Evolutionary conservation across 1,140 invertebrate species (phyloP), one percentile per base, ranked within the genome.

Genomic region (Anagrus nilaparvatae): DNA sequence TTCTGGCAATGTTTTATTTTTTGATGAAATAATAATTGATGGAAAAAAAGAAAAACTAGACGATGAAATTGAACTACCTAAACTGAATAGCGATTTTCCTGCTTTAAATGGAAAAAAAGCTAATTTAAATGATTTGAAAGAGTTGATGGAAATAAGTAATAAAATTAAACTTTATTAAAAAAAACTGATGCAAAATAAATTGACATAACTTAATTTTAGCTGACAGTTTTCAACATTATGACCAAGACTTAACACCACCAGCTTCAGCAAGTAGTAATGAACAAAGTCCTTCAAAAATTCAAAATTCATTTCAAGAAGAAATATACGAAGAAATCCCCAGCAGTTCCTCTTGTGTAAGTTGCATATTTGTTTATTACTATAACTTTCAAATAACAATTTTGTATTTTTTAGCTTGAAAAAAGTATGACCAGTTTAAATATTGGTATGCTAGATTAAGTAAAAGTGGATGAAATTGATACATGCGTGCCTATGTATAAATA

Each of bases 51-150:
- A 65, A 41, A 65, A 62, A 41, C 49, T 63, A 27, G 54, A 58
- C 33, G 40, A 52, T 54, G 43, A 44, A 45, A 46, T 49, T 33
- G n/a, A n/a, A 27, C 42, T 14, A 32, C 34, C 19, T 32, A 13
- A 32, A 21, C 33, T 17, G 2, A 27, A 31, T 48, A 47, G 53
- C 31, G 63, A 67, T 53, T 48, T 65, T 16, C 65, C 63, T 19
- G 59, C 61, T 9, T 44, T 67, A 17, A 67, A 66, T 51, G 59
- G 61, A 21, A 65, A 65, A 51, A 70, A 65, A 39, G 51, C 61
- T 44, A 63, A 67, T 46, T 63, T 69, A 21, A 65, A 62, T 45
- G 66, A 70, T 43, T 47, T 72, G 6, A 72, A 71, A 42, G 59
- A 67, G 48, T 49, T 71, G 18, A 60, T 72, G 51, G 58, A 71